These are phyloP conservation scores for Ivindomyrus marchei DNA, from an alignment of 2,113 vertebrate species.

Conservation along the genomic window DNA sequence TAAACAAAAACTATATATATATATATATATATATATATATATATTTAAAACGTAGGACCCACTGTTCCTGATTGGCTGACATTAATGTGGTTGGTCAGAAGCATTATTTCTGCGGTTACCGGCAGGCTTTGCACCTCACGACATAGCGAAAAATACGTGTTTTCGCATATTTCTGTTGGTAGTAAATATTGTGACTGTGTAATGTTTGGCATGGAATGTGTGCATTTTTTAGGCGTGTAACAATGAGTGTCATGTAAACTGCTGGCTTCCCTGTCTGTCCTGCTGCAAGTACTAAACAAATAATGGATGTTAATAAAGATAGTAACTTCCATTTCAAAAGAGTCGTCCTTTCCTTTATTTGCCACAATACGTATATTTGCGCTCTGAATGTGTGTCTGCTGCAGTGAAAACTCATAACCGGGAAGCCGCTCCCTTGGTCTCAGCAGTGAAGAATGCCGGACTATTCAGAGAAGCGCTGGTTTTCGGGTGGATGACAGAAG, in stretches of 20 bases:
- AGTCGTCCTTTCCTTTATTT: not conserved
- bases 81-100: no score
- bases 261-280: not conserved
- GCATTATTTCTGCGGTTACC: no score
- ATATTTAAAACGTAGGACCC: no score
- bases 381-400: not conserved
- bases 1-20: no score
- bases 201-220: no score
- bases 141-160: no score
- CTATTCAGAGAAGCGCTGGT: not conserved
- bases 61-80: no score
- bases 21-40: no score
- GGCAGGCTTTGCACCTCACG: no score
- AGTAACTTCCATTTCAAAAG: not conserved
- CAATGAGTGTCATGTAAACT: not conserved
- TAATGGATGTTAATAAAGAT: not conserved
- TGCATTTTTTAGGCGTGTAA: no score
- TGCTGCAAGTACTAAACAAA: not conserved
- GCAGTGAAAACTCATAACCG: slow-evolving; percentile 48
- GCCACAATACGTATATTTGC: not conserved
- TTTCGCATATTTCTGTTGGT: no score
- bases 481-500: slow-evolving; percentile 38
- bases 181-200: no score
- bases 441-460: slow-evolving; percentile 54
- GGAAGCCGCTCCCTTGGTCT: slow-evolving; percentile 42